These are phyloP conservation scores for Trachemys scripta DNA, from an alignment of 2,113 vertebrate genomes.

Conservation along the genomic window DNA sequence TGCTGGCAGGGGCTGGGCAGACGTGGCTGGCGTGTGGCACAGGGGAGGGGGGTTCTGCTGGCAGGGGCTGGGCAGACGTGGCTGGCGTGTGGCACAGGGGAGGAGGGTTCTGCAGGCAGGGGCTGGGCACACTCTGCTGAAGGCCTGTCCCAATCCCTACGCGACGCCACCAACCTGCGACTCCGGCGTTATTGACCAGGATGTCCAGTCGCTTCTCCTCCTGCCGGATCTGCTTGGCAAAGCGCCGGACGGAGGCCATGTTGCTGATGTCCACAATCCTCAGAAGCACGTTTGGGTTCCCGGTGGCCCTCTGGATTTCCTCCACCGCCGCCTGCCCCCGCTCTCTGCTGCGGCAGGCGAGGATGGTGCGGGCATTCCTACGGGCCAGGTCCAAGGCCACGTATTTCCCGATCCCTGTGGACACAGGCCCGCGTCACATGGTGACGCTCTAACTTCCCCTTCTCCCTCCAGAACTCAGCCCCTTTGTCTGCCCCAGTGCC, in stretches of 20 bases:
- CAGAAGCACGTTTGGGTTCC: conserved; percentile 80
- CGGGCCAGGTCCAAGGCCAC: conserved; percentile 86
- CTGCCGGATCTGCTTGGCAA: conserved; percentile 74
- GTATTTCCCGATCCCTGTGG: conserved; percentile 85
- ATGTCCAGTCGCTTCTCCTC: conserved; percentile 86
- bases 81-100: accelerated
- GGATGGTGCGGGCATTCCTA: conserved; percentile 86
- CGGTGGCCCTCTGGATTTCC: conserved; percentile 81
- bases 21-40: no score
- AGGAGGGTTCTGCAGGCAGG: background rate
- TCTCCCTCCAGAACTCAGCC: background rate
- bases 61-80: accelerated
- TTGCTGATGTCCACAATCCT: conserved; percentile 84
- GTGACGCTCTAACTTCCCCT: background rate
- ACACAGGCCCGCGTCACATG: accelerated
- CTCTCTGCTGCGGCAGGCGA: conserved; percentile 83
- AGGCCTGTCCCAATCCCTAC: accelerated
- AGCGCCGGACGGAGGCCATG: conserved; percentile 84
- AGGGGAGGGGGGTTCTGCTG: accelerated
- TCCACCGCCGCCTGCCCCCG: conserved; percentile 73
- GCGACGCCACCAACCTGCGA: conserved; percentile 70
- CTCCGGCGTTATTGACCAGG: conserved; percentile 88
- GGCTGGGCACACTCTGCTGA: background rate
- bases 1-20: no score
- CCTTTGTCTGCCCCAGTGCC: no score